Percentiles rank a stretch among this genome's conserved stretches.
Evolutionary conservation across 2,113 vertebrate genomes (phyloP).

Genomic region (Rattus norvegicus): GRCr8 NC_086021.1:86433501-86434000

Average conservation of each 20-base stretch:
- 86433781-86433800: neutral
- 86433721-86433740: neutral
- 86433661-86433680: neutral
- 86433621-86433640: neutral
- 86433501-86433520: neutral
- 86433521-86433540: neutral
- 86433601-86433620: neutral
- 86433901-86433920: too few relatives aligned
- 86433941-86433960: too few relatives aligned
- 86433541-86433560: conserved; percentile 5
- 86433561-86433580: conserved; percentile 4
- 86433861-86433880: too few relatives aligned
- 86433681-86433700: conserved; percentile 10
- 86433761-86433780: neutral
- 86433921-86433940: too few relatives aligned
- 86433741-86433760: neutral
- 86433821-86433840: neutral
- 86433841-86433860: neutral
- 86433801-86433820: neutral
- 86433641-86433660: neutral
- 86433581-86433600: neutral
- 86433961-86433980: too few relatives aligned
- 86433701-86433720: neutral
- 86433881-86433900: too few relatives aligned
- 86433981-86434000: too few relatives aligned